phyloP scores from a whole-genome alignment of 2,888 invertebrate species.

The Sinodicranocentrus sp. region DNA sequence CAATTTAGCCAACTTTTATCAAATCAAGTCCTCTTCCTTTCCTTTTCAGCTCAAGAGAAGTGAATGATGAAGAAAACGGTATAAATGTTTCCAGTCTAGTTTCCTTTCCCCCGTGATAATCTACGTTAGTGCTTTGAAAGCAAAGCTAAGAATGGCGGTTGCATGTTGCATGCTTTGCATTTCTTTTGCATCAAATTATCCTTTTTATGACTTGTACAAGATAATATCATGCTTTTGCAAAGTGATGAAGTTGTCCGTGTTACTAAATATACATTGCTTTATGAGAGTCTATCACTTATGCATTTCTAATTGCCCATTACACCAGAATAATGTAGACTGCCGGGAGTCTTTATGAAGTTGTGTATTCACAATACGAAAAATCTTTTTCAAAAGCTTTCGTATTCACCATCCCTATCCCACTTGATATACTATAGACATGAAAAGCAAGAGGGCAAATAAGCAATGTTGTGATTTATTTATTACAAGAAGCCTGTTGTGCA shows the following conservation, averaged over 20 bases:
- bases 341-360: not conserved
- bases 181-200: constrained; percentile 41
- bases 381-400: no score
- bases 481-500: not conserved
- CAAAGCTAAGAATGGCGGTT: not conserved
- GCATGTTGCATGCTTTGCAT: constrained; percentile 38
- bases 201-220: constrained; percentile 35
- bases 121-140: no score
- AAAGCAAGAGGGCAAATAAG: no score
- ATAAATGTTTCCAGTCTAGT: no score
- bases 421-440: no score
- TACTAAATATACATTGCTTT: constrained; percentile 12
- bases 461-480: not conserved
- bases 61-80: no score
- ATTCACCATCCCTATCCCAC: no score
- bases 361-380: no score
- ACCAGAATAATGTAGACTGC: not conserved
- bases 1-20: not conserved
- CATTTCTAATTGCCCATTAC: constrained; percentile 40
- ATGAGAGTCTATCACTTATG: constrained; percentile 29
- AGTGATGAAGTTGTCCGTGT: constrained; percentile 37
- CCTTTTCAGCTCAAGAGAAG: no score
- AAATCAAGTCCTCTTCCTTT: no score
- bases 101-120: no score
- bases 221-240: constrained; percentile 4